Evolutionary conservation across 2,797 vertebrate genomes (phyloP).

Genomic region (Tragelaphus oryx): DNA sequence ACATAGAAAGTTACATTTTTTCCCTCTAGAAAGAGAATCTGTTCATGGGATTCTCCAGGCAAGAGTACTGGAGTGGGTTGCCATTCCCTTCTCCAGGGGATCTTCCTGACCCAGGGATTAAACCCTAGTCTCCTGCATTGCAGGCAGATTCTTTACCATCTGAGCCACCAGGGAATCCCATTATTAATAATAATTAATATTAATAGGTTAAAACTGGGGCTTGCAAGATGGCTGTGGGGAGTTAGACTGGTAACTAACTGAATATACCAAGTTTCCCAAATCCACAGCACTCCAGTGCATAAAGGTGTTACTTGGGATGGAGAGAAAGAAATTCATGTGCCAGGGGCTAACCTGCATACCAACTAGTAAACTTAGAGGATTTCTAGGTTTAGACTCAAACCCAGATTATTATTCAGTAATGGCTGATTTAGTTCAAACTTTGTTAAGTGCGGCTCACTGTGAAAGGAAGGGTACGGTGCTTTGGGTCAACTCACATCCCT

Average conservation of each 20-base stretch:
- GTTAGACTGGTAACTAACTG: neutral
- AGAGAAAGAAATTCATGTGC: neutral
- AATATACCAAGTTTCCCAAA: too few relatives aligned
- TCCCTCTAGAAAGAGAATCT: neutral
- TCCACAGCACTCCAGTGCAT: accelerated
- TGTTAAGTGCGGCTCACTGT: neutral
- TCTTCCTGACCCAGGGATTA: neutral
- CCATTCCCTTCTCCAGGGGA: neutral
- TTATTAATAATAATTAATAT: neutral
- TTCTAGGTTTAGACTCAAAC: neutral
- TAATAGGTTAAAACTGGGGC: neutral
- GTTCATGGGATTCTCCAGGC: neutral
- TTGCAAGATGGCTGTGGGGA: neutral
- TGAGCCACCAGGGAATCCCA: neutral
- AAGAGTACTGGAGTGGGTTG: neutral
- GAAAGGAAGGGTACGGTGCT: neutral
- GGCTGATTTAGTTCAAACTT: neutral
- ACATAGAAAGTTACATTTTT: neutral
- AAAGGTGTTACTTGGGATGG: accelerated
- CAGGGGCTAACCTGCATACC: neutral
- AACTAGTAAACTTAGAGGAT: neutral
- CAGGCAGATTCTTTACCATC: neutral
- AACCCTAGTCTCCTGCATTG: neutral
- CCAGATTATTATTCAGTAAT: neutral
- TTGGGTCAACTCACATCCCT: neutral